A percentile compares a stretch with the other conserved stretches of the same genome.
Evolutionary conservation across 2,888 invertebrate species (phyloP).

Genomic region (Gymnoscelis rufifasciata): DNA sequence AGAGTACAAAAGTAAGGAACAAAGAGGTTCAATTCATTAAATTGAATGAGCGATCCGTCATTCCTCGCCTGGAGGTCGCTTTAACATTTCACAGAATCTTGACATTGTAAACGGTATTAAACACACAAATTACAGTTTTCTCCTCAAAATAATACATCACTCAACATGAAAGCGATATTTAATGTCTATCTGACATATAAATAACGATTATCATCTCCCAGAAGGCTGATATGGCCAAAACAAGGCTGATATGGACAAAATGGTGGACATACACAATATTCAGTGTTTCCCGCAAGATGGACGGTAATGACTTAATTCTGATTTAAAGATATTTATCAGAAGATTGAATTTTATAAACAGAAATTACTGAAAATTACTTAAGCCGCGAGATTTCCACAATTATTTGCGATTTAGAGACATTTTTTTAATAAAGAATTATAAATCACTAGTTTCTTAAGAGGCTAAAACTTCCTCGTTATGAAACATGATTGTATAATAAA

Average conservation of each 20-base stretch:
- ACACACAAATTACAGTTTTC: conserved; percentile 20
- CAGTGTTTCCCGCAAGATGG: conserved; percentile 44
- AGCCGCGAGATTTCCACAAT: no score
- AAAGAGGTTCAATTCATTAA: background rate
- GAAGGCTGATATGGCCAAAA: conserved; percentile 29
- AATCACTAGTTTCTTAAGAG: no score
- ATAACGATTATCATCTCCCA: conserved; percentile 25
- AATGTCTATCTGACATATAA: conserved; percentile 20
- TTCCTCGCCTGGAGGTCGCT: conserved; percentile 6
- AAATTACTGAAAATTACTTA: no score
- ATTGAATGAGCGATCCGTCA: conserved; percentile 6
- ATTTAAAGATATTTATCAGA: conserved; percentile 38
- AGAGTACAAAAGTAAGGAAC: background rate
- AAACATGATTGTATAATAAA: no score
- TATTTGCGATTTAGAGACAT: no score
- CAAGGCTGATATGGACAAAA: conserved; percentile 29
- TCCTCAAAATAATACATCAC: conserved; percentile 21
- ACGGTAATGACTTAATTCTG: conserved; percentile 56
- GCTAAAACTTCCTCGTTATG: no score
- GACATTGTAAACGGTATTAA: conserved; percentile 17
- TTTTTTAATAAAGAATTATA: no score
- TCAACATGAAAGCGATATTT: conserved; percentile 17
- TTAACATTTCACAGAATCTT: conserved; percentile 15
- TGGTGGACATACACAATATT: conserved; percentile 32
- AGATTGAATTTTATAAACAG: conserved; percentile 54